A percentile compares a stretch with the other conserved stretches of the same genome.
Evolutionary conservation across 2,113 vertebrate genomes (phyloP).

Genomic region (Dinomys branickii): DNA sequence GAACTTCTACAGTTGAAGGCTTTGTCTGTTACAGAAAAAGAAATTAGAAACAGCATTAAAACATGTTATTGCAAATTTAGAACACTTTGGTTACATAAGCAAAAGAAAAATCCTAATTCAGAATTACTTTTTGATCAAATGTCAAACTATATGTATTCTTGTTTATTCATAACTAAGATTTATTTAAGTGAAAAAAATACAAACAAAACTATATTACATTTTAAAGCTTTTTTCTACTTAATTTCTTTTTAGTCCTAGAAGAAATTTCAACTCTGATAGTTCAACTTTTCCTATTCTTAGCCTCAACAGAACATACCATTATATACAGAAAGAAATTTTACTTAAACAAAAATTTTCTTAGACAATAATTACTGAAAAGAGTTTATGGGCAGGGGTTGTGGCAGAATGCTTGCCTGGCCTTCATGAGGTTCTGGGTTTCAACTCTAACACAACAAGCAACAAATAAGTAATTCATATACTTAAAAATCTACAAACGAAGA

Average conservation of each 20-base stretch:
- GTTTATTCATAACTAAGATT: constrained; percentile 38
- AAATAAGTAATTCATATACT: constrained; percentile 6
- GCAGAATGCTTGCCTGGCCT: background rate
- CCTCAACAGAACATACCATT: constrained; percentile 34
- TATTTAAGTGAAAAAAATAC: constrained; percentile 62
- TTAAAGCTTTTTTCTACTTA: constrained; percentile 25
- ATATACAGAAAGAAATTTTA: constrained; percentile 49
- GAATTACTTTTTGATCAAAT: constrained; percentile 50
- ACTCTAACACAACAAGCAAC: background rate
- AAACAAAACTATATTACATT: constrained; percentile 25
- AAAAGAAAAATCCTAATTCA: constrained; percentile 55
- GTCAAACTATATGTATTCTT: background rate
- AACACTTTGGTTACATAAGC: constrained; percentile 46
- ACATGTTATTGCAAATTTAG: constrained; percentile 45
- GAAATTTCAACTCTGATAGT: constrained; percentile 24
- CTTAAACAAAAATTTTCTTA: constrained; percentile 45
- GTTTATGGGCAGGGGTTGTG: background rate
- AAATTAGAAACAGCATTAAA: constrained; percentile 75
- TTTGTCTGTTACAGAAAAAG: constrained; percentile 89
- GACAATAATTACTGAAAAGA: constrained; percentile 33
- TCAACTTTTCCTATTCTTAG: constrained; percentile 54
- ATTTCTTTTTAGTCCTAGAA: constrained; percentile 29
- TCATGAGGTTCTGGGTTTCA: background rate
- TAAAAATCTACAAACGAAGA: constrained; percentile 36
- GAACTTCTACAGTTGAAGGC: constrained; percentile 94